Evolutionary conservation across 2,797 vertebrate genomes (phyloP).

Genomic region (Liasis olivaceus): DNA sequence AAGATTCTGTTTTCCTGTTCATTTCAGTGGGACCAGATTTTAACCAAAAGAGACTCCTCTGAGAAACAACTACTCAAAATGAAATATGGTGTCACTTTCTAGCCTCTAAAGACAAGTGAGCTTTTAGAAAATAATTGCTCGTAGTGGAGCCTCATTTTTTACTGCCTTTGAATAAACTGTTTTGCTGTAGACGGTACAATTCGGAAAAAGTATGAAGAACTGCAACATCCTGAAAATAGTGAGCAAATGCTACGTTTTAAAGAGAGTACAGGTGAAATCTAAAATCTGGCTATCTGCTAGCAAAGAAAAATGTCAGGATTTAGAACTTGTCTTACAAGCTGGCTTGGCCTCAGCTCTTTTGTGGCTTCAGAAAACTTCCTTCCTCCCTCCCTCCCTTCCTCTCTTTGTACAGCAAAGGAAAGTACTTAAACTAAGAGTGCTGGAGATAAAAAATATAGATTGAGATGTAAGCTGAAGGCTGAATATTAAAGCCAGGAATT

Average conservation of each 20-base stretch:
- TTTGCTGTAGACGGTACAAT: not conserved
- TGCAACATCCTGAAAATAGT: not conserved
- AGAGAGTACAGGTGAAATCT: not conserved
- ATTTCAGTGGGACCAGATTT: not conserved
- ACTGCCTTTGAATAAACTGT: conserved; percentile 26
- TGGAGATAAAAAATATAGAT: not conserved
- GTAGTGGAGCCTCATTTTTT: conserved; percentile 9
- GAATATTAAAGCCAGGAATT: not conserved
- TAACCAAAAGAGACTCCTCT: conserved; percentile 3
- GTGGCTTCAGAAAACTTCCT: not conserved
- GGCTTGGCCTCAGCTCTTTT: not conserved
- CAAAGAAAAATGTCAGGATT: not conserved
- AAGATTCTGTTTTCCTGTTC: not conserved
- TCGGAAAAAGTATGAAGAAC: not conserved
- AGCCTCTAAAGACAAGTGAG: conserved; percentile 20
- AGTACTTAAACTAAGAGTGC: not conserved
- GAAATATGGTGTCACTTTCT: conserved; percentile 23
- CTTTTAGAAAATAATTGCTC: conserved; percentile 33
- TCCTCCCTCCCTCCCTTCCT: not conserved
- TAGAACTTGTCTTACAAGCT: not conserved
- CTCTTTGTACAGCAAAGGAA: not conserved
- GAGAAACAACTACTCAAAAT: conserved; percentile 9
- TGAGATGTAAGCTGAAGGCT: not conserved
- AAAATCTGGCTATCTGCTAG: not conserved
- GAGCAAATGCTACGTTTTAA: not conserved